Base-by-base conservation (phyloP, 2,888 invertebrate genomes). In the Ptilodon capucinus region DNA sequence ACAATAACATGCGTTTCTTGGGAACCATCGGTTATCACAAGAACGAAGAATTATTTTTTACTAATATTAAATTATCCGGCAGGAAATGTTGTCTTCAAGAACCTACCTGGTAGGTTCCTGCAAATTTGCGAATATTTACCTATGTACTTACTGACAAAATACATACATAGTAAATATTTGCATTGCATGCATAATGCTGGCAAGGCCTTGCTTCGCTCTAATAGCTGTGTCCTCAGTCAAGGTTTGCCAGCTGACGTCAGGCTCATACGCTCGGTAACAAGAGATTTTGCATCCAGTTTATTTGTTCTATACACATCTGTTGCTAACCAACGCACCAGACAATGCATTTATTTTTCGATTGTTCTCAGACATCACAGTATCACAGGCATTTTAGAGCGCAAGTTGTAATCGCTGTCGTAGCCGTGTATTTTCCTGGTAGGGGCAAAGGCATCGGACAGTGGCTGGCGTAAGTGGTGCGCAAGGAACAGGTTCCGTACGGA, bases 221-320 rank as follows among this genome's bases (percentile, higher is more conserved):
- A 85, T 84, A 86, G 82, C 75, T 76, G 74, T 81, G 86, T 84
- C 86, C 86, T 85, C 79, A 77, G 60, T 72, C 87, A 86, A 89
- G 88, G 89, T 81, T 79, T 84, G 70, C 76, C 68, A 73, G 74
- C 65, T 86, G 86, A 86, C 86, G 86, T 86, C 83, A 86, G 55
- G 57, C 76, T 76, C 72, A 77, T 81, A 79, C 81, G 77, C 80
- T 74, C 70, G 73, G 81, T 78, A 81, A 81, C 81, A 76, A 79
- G 76, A 82, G 79, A 81, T 81, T 81, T 77, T 74, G 75, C 76
- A 77, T 74, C 59, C 60, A 72, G 56, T 63, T 60, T 57, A 70
- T 60, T 54, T 59, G 51, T 53, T 43, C 34, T 51, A 64, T 66
- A 68, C 68, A 64, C 57, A 42, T 54, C 57, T 51, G 64, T 70